Base-by-base conservation (phyloP, 2,888 invertebrate species). In the Perizoma flavofasciatum region DNA sequence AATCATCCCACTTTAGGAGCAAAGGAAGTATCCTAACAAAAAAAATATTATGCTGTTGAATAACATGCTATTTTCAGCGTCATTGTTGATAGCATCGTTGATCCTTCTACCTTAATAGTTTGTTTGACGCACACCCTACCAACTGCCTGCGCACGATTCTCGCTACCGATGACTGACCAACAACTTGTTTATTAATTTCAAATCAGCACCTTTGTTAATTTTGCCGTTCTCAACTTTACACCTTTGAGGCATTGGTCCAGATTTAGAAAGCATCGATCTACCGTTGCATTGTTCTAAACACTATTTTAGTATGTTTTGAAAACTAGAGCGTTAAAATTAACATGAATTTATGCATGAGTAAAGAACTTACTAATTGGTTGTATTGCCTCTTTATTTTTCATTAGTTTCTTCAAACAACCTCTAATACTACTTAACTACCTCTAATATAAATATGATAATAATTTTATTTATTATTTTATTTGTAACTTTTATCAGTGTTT, bases 121-220 rank as follows among this genome's bases (percentile, higher is more conserved):
- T 43, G 55, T 53, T 61, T 70, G 68, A 67, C 67, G 70, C 64
- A 65, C 59, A 56, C 49, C 59, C 53, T 61, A 54, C 45, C 46
- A 59, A 61, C 67, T 67, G 68, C 68, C 41, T 53, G 70, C 72
- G 72, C 68, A 65, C 66, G 69, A 66, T 74, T 77, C 74, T 55
- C 61, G 67, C 69, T 70, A 74, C 70, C 69, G 74, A 73, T 76
- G 79, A 79, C 70, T 73, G 69, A 73, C 71, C 59, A 66, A 60
- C 61, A 65, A 61, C 69, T 63, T 69, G 72, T 68, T 68, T 71
- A 67, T 66, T 61, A 64, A 56, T 58, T 62, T 55, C 33, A 58
- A 62, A 62, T 59, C 58, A 58, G 41, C 61, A 58, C 58, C 54
- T 47, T 54, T 32, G 34, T 34, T 33, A 37, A 46, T 37, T 49